Percentiles rank a stretch among this genome's conserved stretches.
phyloP scores from a whole-genome alignment of 2,113 vertebrate species.

The Athene noctua region DNA sequence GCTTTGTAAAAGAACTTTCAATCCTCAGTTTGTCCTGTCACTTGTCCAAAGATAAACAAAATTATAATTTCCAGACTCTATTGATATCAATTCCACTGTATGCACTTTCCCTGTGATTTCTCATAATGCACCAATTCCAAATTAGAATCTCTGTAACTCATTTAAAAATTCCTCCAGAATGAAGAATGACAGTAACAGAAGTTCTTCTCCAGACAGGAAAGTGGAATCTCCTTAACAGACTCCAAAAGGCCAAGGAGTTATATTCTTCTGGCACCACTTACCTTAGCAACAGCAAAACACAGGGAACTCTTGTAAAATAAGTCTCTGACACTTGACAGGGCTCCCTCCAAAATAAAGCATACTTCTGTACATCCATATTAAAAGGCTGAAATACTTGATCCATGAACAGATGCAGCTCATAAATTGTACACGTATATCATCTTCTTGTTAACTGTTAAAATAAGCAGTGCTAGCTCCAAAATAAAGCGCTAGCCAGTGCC shows the following conservation, averaged over 20 bases:
- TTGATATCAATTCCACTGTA: background rate
- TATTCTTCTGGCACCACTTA: background rate
- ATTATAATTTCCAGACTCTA: background rate
- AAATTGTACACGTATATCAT: background rate
- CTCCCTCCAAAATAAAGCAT: background rate
- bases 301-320: background rate
- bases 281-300: background rate
- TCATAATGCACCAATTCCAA: background rate
- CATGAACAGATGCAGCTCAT: background rate
- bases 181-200: background rate
- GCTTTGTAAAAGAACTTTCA: background rate
- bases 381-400: background rate
- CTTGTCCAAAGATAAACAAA: background rate
- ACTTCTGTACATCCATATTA: background rate
- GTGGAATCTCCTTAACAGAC: background rate
- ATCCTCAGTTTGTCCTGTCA: background rate
- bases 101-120: background rate
- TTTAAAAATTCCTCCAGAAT: background rate
- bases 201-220: background rate
- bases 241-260: background rate
- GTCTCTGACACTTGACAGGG: background rate
- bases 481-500: background rate
- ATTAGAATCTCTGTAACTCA: background rate
- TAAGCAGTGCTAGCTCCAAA: background rate
- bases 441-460: background rate